Percentiles rank a stretch among this genome's conserved stretches.
Evolutionary conservation across 2,797 vertebrate genomes (phyloP).

Genomic region (Morelia viridis): DNA sequence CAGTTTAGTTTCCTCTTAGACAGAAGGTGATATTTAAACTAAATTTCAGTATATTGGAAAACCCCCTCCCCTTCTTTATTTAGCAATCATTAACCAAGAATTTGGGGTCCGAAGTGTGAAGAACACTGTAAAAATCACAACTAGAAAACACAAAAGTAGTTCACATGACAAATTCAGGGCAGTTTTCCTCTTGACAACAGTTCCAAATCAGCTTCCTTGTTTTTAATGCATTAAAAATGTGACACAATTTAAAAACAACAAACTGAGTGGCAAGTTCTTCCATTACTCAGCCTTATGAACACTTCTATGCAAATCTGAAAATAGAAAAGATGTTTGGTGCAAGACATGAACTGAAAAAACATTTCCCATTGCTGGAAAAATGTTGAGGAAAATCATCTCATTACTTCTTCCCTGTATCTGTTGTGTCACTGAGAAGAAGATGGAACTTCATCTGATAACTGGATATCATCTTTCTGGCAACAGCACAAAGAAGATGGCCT

Average conservation of each 20-base stretch:
- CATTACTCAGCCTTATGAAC: neutral
- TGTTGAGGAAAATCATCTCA: slow-evolving; percentile 15
- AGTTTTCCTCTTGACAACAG: neutral
- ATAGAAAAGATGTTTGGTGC: slow-evolving; percentile 3
- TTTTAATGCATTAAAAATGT: slow-evolving; percentile 8
- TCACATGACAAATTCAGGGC: neutral
- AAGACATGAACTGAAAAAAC: slow-evolving; percentile 11
- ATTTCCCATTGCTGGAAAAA: neutral
- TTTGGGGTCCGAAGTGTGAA: neutral
- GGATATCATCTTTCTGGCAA: slow-evolving; percentile 87
- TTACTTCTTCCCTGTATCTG: slow-evolving; percentile 51
- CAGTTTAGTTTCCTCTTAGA: neutral
- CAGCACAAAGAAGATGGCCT: slow-evolving; percentile 86
- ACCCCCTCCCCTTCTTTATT: neutral
- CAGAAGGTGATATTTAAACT: neutral
- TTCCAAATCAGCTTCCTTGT: neutral
- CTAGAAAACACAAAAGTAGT: neutral
- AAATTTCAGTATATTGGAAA: neutral
- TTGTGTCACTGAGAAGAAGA: slow-evolving; percentile 45
- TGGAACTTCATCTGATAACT: neutral
- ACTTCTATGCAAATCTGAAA: neutral
- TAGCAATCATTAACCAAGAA: neutral
- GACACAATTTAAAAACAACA: slow-evolving; percentile 19
- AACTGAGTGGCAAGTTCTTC: neutral
- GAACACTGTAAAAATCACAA: neutral